Conservation (phyloP, 2,113 vertebrate species). For the Trochalopteron elliotii region DNA sequence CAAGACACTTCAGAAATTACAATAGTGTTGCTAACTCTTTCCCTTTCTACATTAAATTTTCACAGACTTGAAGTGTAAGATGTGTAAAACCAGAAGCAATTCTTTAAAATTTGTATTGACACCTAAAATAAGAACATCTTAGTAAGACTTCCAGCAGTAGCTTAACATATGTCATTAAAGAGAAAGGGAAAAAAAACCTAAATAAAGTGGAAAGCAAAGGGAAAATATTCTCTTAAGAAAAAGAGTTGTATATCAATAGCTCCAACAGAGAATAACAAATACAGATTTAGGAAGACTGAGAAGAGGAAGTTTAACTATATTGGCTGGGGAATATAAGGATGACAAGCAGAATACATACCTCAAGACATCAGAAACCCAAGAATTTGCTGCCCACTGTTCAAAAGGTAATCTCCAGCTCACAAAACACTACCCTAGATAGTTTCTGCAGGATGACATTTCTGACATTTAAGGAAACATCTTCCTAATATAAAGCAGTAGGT, state of each 20-base stretch:
- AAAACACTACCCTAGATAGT: neutral
- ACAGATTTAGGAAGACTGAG: neutral
- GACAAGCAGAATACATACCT: constrained; percentile 10
- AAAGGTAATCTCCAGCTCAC: neutral
- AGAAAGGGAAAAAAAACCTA: fast-evolving
- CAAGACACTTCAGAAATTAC: neutral
- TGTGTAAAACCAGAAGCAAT: neutral
- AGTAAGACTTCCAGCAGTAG: neutral
- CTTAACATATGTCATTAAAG: neutral
- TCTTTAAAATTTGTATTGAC: neutral
- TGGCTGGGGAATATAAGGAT: neutral
- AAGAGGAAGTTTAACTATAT: neutral
- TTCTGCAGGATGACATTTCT: neutral
- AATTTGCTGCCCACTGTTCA: neutral
- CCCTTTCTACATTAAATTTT: neutral
- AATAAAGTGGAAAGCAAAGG: neutral
- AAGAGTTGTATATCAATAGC: neutral
- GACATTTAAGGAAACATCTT: neutral
- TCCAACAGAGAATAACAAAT: neutral
- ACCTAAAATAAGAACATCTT: neutral
- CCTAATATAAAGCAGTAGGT: neutral
- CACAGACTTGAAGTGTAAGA: neutral
- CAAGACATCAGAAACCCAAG: neutral
- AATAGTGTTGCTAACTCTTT: neutral
- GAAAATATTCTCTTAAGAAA: neutral